Conservation (phyloP, 2,113 vertebrate species). For the Chiloscyllium plagiosum region DNA sequence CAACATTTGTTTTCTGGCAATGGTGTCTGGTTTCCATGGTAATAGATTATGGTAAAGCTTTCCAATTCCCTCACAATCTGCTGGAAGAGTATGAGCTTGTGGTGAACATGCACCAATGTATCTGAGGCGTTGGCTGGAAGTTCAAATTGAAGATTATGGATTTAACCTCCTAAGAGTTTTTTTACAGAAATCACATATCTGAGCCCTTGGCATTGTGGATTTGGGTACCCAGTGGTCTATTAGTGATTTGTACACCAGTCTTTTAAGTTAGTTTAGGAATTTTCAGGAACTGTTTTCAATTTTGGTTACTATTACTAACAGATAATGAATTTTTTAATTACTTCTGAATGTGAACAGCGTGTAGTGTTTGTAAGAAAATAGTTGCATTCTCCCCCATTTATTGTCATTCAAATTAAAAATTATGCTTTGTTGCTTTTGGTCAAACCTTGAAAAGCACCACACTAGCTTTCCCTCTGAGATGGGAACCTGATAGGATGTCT, state of each 20-base stretch:
- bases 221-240: neutral
- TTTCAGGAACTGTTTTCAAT: neutral
- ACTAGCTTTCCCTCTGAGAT: neutral
- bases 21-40: neutral
- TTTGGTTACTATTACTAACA: neutral
- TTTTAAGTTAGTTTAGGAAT: neutral
- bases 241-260: neutral
- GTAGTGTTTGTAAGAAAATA: conserved; percentile 11
- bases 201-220: neutral
- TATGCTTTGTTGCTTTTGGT: neutral
- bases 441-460: conserved; percentile 27
- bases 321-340: neutral
- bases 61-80: neutral
- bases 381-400: neutral
- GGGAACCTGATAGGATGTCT: neutral
- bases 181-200: neutral
- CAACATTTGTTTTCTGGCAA: neutral
- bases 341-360: neutral
- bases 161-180: neutral
- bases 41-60: neutral
- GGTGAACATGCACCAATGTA: neutral
- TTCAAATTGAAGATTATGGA: neutral
- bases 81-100: neutral
- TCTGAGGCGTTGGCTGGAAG: neutral
- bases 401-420: neutral